A percentile compares a stretch with the other conserved stretches of the same genome.
phyloP scores from a whole-genome alignment of 2,113 vertebrate genomes.

The Sorex araneus region DNA sequence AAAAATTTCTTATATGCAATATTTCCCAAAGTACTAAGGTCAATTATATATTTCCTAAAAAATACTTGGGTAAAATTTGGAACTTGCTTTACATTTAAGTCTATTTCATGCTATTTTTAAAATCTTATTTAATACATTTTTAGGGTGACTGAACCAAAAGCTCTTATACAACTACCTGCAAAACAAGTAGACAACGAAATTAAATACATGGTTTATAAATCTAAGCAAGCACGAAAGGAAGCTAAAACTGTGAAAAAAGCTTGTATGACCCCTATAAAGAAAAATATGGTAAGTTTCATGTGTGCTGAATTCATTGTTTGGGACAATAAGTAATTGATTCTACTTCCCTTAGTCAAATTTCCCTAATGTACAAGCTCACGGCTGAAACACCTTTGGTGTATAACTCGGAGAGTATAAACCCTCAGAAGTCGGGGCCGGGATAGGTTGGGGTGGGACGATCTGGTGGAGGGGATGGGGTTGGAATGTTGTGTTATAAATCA shows the following conservation, averaged over 20 bases:
- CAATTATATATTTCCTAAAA: constrained; percentile 40
- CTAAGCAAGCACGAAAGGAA: constrained; percentile 67
- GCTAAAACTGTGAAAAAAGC: constrained; percentile 74
- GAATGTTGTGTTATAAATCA: too few species aligned
- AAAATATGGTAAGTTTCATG: constrained; percentile 62
- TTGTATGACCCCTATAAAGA: constrained; percentile 43
- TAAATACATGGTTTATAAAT: constrained; percentile 53
- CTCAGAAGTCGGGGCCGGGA: neutral
- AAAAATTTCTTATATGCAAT: neutral
- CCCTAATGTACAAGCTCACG: constrained; percentile 63
- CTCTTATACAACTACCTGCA: neutral
- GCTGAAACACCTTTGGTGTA: constrained; percentile 37
- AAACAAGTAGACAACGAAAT: neutral
- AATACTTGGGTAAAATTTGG: constrained; percentile 40
- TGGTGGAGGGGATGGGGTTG: too few species aligned
- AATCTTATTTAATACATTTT: constrained; percentile 57
- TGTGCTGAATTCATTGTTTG: constrained; percentile 64
- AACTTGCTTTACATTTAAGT: constrained; percentile 66
- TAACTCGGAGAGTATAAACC: constrained; percentile 34
- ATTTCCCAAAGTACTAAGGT: neutral
- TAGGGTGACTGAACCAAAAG: constrained; percentile 24
- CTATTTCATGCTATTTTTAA: constrained; percentile 53
- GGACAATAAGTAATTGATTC: constrained; percentile 48
- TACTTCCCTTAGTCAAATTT: constrained; percentile 54
- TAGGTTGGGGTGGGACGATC: too few species aligned